Conservation (phyloP, 1,140 invertebrate genomes). For the Capitella teleta region DNA sequence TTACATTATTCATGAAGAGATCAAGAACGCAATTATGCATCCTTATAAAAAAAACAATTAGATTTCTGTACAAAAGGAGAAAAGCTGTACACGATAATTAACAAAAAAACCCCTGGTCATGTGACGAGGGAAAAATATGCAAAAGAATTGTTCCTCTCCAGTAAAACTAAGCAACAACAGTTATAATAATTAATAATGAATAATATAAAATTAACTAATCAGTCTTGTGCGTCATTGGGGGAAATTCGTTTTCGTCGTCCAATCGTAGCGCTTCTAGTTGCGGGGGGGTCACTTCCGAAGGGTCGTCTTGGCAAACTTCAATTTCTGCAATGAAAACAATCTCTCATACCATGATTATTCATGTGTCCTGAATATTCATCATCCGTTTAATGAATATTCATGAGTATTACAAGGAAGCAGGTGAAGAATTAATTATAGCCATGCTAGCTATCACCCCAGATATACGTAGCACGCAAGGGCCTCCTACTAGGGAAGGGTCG, state of each 20-base stretch:
- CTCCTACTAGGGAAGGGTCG: no score
- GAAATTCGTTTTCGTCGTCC: conserved; percentile 71
- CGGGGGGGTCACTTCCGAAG: no score
- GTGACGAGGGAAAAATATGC: background rate
- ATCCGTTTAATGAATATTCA: no score
- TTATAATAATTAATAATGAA: background rate
- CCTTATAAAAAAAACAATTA: background rate
- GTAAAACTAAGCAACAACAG: background rate
- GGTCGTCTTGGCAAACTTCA: no score
- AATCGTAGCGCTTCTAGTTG: conserved; percentile 52
- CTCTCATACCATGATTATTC: no score
- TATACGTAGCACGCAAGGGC: no score
- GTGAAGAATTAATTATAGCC: no score
- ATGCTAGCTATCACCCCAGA: no score
- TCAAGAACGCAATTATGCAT: background rate
- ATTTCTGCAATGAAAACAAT: no score
- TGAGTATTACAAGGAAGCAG: no score
- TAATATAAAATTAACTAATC: background rate
- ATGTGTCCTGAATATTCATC: no score
- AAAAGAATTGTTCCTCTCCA: background rate
- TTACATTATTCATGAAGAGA: background rate
- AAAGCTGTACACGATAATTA: background rate
- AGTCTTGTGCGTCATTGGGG: conserved; percentile 49
- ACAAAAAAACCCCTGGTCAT: background rate
- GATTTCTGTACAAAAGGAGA: background rate